Conservation (phyloP, 2,797 vertebrate genomes). For the Bovichtus diacanthus region DNA sequence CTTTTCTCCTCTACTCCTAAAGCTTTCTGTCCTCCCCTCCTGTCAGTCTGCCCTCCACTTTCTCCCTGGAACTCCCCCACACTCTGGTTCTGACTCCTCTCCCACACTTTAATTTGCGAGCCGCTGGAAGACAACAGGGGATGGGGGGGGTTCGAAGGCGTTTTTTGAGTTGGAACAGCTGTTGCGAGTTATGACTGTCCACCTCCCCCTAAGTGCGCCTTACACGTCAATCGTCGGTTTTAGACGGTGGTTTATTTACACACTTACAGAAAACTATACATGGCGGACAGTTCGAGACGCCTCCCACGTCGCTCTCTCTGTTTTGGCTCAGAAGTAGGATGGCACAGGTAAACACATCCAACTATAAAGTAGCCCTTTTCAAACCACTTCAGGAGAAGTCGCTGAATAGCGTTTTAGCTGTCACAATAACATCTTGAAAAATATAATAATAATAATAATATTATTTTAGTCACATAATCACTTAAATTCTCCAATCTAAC, state of each 20-base stretch:
- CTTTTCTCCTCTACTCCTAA: background rate
- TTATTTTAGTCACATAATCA: conserved; percentile 9
- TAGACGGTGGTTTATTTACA: conserved; percentile 69
- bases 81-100: background rate
- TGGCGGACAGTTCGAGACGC: conserved; percentile 39
- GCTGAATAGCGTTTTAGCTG: background rate
- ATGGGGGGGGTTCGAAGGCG: conserved; percentile 2
- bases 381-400: conserved; percentile 38
- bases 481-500: conserved; percentile 12
- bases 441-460: too few species aligned
- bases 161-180: conserved; percentile 70
- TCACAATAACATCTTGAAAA: conserved; percentile 24
- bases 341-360: conserved; percentile 31
- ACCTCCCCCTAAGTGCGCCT: conserved; percentile 23
- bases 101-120: conserved; percentile 38
- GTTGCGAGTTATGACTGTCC: conserved; percentile 67
- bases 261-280: conserved; percentile 56
- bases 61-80: background rate
- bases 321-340: conserved; percentile 56
- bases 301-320: conserved; percentile 51
- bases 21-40: background rate
- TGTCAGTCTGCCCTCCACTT: background rate
- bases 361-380: conserved; percentile 24
- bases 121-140: conserved; percentile 42
- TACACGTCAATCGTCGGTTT: conserved; percentile 53